A percentile compares a stretch with the other conserved stretches of the same genome.
These are phyloP conservation scores for Lamellibrachia luymesi DNA, from an alignment of 1,140 invertebrate genomes.

Conservation along the genomic window DNA sequence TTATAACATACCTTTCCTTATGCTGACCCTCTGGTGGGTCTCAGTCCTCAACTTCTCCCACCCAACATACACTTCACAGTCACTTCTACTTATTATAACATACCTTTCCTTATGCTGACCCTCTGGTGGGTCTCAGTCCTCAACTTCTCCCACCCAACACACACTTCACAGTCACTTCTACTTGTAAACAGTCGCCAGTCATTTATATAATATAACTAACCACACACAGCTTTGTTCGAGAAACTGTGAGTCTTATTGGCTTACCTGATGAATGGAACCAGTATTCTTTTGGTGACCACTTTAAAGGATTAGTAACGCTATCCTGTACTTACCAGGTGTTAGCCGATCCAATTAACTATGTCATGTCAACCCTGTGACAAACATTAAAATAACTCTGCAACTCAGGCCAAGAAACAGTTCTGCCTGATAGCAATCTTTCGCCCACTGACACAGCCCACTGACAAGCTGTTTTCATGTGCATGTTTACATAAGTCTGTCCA, in stretches of 20 bases:
- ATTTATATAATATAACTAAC: background rate
- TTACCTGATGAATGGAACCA: background rate
- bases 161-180: background rate
- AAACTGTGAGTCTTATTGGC: background rate
- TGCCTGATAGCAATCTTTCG: background rate
- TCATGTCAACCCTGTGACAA: background rate
- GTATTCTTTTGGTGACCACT: background rate
- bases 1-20: background rate
- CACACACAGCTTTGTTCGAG: background rate
- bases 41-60: background rate
- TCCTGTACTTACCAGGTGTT: background rate
- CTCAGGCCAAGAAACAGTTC: background rate
- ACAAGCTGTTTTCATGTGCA: background rate
- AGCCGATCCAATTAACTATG: background rate
- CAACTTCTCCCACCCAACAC: background rate
- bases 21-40: background rate
- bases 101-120: background rate
- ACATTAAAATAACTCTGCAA: background rate
- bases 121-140: background rate
- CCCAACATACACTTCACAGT: background rate
- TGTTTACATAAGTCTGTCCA: background rate
- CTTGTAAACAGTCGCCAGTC: background rate
- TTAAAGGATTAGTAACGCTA: background rate
- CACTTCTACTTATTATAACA: background rate
- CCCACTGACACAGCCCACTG: background rate